A percentile compares a stretch with the other conserved stretches of the same genome.
phyloP scores from a whole-genome alignment of 2,797 vertebrate genomes.

The Salmo trutta region DNA sequence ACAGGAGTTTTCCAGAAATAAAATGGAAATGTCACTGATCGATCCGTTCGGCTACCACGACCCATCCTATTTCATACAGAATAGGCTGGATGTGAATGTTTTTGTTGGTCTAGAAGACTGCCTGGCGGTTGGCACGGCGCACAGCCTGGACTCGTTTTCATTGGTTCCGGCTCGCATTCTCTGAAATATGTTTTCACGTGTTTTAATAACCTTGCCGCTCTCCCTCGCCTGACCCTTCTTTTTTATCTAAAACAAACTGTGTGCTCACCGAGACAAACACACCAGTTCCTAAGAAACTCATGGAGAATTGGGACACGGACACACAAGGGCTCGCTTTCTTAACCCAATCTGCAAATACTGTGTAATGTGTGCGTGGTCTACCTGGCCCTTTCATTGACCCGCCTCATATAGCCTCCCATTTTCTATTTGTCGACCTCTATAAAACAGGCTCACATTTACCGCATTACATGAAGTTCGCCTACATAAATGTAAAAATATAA shows the following conservation, averaged over 20 bases:
- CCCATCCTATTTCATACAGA: background rate
- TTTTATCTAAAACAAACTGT: constrained; percentile 52
- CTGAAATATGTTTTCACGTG: constrained; percentile 71
- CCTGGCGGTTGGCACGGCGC: constrained; percentile 33
- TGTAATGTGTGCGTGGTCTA: constrained; percentile 41
- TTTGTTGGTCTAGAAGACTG: constrained; percentile 36
- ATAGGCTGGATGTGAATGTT: constrained; percentile 27
- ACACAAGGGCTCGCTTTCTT: constrained; percentile 29
- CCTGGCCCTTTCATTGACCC: constrained; percentile 3
- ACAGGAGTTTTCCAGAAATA: background rate
- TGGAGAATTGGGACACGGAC: constrained; percentile 23
- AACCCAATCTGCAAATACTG: constrained; percentile 28
- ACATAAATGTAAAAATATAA: background rate
- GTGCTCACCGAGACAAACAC: constrained; percentile 30
- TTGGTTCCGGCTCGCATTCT: constrained; percentile 66
- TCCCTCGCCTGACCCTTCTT: constrained; percentile 44
- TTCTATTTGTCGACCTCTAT: constrained; percentile 27
- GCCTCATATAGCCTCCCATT: background rate
- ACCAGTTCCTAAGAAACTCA: constrained; percentile 19
- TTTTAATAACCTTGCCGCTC: constrained; percentile 71
- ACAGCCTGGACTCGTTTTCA: constrained; percentile 44
- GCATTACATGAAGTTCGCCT: background rate
- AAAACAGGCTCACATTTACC: constrained; percentile 11
- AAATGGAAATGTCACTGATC: background rate
- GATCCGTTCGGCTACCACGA: background rate